phyloP scores from a whole-genome alignment of 2,797 vertebrate genomes.

The Cuculus canorus region DNA sequence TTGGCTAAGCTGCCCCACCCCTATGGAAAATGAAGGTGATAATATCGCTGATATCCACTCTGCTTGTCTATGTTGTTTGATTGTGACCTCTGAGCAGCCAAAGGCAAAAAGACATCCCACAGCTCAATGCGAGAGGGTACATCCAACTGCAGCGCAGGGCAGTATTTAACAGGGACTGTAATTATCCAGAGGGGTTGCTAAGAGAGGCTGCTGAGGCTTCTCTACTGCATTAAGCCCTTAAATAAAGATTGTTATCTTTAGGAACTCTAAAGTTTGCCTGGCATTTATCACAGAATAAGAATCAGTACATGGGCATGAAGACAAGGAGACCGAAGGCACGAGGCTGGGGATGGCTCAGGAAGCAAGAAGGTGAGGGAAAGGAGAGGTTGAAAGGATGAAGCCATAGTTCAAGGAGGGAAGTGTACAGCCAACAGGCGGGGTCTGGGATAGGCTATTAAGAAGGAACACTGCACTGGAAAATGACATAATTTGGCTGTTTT shows the following conservation, averaged over 20 bases:
- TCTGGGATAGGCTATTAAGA: not conserved
- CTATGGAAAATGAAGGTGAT: not conserved
- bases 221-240: not conserved
- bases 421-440: not conserved
- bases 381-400: not conserved
- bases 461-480: not conserved
- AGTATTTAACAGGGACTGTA: not conserved
- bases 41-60: not conserved
- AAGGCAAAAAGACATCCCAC: not conserved
- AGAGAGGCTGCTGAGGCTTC: not conserved
- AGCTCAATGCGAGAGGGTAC: fast-evolving
- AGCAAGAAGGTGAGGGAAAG: not conserved
- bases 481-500: not conserved
- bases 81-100: not conserved
- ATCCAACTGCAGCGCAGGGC: not conserved
- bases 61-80: not conserved
- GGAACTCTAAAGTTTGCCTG: not conserved
- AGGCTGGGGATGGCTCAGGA: not conserved
- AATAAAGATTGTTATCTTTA: not conserved
- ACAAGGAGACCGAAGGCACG: not conserved
- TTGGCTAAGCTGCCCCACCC: not conserved
- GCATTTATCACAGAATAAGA: not conserved
- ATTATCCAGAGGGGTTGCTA: not conserved
- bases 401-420: not conserved
- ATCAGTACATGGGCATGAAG: not conserved